Base-by-base conservation (phyloP, 2,888 invertebrate genomes). In the Salpingus planirostris region DNA sequence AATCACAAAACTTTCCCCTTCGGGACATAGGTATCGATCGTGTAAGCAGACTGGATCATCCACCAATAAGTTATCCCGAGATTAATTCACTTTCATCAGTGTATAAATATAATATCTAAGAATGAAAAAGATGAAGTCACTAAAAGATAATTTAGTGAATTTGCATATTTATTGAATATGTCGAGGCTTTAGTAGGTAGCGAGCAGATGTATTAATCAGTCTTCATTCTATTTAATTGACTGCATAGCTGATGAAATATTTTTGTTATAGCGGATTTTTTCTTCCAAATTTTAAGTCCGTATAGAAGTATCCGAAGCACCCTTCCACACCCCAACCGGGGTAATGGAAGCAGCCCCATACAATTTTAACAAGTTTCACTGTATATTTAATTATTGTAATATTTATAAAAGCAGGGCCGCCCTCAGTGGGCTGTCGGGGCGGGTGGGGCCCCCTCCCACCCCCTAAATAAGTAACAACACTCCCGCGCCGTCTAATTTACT, bases 381-480 rank as follows among this genome's bases (percentile, higher is more conserved):
- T 59, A 61, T 62, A 62, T 62, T 60, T 62, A 61, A 63, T 63
- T 61, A 62, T 63, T 60, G 60, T 59, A 62, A 60, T 61, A 62
- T 62, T 62, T 60, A 61, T 62, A 59, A 62, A 61, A 59, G 60
- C 58, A 52, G 51, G 43, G 46, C 46, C 46, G 49, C 45, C 35
- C 36, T 21, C 22, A 18, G 34, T 24, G 30, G 37, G 30, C 27
- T 36, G 42, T 42, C 29, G 41, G 40, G 37, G 42, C 38, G 23
- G 23, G 23, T 8, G n/a, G n/a, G n/a, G n/a, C n/a, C n/a, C n/a
- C n/a, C n/a, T n/a, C n/a, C n/a, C 23, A 4, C 11, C 41, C 41
- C 50, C 50, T 54, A 54, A 54, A 52, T 52, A 52, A 54, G 49
- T 54, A 55, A 54, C 50, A 51, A 50, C 50, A 46, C 52, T 52